Percentiles rank a stretch among this genome's conserved stretches.
Evolutionary conservation across 2,113 vertebrate genomes (phyloP).

Genomic region (Spea bombifrons): DNA sequence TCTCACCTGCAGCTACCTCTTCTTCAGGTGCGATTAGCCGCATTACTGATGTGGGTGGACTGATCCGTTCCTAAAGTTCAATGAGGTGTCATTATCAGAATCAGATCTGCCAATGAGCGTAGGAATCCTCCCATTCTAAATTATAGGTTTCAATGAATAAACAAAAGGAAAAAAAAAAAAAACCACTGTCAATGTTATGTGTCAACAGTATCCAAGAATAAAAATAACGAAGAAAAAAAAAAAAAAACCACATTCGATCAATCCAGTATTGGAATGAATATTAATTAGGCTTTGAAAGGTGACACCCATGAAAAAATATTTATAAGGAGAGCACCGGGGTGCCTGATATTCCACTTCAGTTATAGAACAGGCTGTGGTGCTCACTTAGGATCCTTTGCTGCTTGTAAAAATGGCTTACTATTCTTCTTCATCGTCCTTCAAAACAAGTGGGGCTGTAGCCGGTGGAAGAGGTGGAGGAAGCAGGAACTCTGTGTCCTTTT

Average conservation of each 20-base stretch:
- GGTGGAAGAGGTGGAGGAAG: slow-evolving; percentile 12
- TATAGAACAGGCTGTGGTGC: slow-evolving; percentile 22
- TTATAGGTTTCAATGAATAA: slow-evolving; percentile 40
- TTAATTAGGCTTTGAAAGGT: slow-evolving; percentile 34
- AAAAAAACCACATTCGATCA: slow-evolving; percentile 12
- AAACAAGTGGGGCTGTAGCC: slow-evolving; percentile 14
- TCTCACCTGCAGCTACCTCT: background rate
- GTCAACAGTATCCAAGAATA: slow-evolving; percentile 35
- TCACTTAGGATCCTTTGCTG: background rate
- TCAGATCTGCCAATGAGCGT: background rate
- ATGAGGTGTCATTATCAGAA: slow-evolving; percentile 4
- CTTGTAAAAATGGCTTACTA: slow-evolving; percentile 28
- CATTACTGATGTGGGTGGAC: slow-evolving; percentile 30
- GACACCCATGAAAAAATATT: slow-evolving; percentile 39
- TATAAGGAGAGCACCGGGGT: slow-evolving; percentile 31
- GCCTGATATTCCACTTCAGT: background rate
- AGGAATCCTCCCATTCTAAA: slow-evolving; percentile 26
- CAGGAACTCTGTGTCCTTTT: slow-evolving; percentile 38
- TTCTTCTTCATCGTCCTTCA: slow-evolving; percentile 20
- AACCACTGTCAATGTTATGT: slow-evolving; percentile 10
- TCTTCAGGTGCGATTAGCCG: background rate
- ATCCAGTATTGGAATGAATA: slow-evolving; percentile 40
- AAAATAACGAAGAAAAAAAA: slow-evolving; percentile 27
- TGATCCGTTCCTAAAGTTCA: slow-evolving; percentile 21
- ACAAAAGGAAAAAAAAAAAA: slow-evolving; percentile 28